These are phyloP conservation scores for Halcyon badia DNA, from an alignment of 2,797 vertebrate genomes.

Conservation along the genomic window DNA sequence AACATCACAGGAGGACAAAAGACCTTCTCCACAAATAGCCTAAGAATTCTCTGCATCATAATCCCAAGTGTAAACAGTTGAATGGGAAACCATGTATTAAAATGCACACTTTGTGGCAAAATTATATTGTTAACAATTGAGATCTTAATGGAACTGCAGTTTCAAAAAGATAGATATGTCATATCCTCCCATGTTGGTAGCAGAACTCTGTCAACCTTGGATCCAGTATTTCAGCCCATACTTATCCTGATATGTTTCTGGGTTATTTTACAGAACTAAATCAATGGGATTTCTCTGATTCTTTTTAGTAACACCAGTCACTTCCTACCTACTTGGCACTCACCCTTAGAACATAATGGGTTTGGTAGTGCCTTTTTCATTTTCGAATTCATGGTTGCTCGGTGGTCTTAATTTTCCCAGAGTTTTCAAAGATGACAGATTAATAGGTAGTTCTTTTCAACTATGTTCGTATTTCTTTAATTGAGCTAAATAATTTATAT, in stretches of 20 bases:
- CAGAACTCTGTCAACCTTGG: not conserved
- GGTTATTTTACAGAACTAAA: not conserved
- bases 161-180: not conserved
- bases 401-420: slow-evolving; percentile 58
- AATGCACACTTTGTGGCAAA: not conserved
- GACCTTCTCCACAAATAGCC: not conserved
- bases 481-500: slow-evolving; percentile 75
- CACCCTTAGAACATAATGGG: not conserved
- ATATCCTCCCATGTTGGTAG: not conserved
- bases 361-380: slow-evolving; percentile 40
- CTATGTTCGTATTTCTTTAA: slow-evolving; percentile 67
- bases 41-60: not conserved
- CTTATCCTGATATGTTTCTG: not conserved
- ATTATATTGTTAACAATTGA: not conserved
- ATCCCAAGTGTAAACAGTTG: not conserved
- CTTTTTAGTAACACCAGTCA: not conserved
- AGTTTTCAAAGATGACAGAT: slow-evolving; percentile 57
- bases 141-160: not conserved
- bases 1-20: not conserved
- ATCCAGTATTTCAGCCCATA: not conserved
- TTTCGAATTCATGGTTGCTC: slow-evolving; percentile 34
- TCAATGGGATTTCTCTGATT: not conserved
- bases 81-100: not conserved
- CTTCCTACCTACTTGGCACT: slow-evolving; percentile 6
- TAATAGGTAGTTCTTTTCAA: slow-evolving; percentile 72